Percentiles rank a stretch among this genome's conserved stretches.
Evolutionary conservation across 2,888 invertebrate species (phyloP).

Genomic region (Ditula angustiorana): DNA sequence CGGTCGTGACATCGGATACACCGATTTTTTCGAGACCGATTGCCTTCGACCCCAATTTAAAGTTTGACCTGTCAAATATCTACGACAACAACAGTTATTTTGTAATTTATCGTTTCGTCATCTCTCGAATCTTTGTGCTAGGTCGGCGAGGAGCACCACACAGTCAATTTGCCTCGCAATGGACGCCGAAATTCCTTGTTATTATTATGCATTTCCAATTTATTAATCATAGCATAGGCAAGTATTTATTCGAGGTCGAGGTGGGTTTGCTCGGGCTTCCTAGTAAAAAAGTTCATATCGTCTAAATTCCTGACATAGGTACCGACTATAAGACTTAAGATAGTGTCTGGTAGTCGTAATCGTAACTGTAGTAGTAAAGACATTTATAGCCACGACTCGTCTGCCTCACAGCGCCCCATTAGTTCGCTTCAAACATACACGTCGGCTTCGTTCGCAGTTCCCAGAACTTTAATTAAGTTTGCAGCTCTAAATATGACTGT

Average conservation of each 20-base stretch:
- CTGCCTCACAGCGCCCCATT: neutral
- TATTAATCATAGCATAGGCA: no score
- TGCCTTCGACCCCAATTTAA: slow-evolving; percentile 74
- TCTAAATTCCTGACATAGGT: no score
- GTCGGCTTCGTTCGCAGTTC: slow-evolving; percentile 1
- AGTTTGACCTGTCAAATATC: slow-evolving; percentile 63
- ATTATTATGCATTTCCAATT: no score
- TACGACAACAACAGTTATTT: slow-evolving; percentile 36
- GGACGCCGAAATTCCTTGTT: no score
- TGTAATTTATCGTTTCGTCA: slow-evolving; percentile 18
- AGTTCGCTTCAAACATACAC: neutral
- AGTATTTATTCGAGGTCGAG: no score
- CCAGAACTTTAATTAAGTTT: slow-evolving; percentile 16
- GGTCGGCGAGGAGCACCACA: neutral
- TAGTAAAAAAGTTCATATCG: no score
- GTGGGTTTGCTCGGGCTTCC: no score
- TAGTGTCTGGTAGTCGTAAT: neutral
- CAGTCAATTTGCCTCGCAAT: neutral
- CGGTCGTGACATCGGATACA: slow-evolving; percentile 46
- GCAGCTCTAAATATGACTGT: slow-evolving; percentile 15
- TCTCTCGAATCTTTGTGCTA: slow-evolving; percentile 12
- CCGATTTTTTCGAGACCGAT: slow-evolving; percentile 57
- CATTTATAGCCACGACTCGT: neutral
- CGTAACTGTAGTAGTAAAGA: neutral
- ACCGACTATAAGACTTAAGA: no score